These are phyloP conservation scores for Neostethus bicornis DNA, from an alignment of 2,797 vertebrate genomes.

Conservation along the genomic window DNA sequence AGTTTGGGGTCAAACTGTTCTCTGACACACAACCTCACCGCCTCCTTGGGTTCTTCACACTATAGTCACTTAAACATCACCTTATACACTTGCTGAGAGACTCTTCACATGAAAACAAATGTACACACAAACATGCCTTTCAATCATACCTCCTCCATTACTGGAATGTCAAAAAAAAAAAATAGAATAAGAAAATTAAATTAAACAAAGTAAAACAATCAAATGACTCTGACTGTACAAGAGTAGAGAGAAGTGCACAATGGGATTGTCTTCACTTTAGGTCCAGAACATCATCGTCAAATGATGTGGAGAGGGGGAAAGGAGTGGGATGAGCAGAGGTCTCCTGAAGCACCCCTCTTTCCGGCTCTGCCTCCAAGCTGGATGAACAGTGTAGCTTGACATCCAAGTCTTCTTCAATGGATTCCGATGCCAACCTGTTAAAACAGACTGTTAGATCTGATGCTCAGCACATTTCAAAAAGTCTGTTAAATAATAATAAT, in stretches of 20 bases:
- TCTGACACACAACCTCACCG: constrained; percentile 31
- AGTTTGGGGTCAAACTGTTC: constrained; percentile 49
- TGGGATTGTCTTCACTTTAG: constrained; percentile 90
- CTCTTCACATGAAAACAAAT: constrained; percentile 44
- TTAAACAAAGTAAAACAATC: constrained; percentile 39
- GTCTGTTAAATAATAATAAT: neutral
- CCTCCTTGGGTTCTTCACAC: constrained; percentile 63
- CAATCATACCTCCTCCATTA: constrained; percentile 45
- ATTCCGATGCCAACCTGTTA: constrained; percentile 83
- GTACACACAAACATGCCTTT: constrained; percentile 44
- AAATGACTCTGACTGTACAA: constrained; percentile 49
- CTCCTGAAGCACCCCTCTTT: constrained; percentile 76
- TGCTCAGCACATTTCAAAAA: neutral
- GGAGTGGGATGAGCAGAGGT: constrained; percentile 80
- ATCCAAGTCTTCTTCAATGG: constrained; percentile 83
- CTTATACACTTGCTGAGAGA: constrained; percentile 45
- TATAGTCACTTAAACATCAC: constrained; percentile 57
- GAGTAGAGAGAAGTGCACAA: constrained; percentile 61
- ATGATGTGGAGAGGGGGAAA: constrained; percentile 84
- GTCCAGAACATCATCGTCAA: constrained; percentile 92
- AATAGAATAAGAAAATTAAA: neutral
- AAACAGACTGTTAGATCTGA: constrained; percentile 16
- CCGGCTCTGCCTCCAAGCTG: constrained; percentile 82
- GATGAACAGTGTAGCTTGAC: constrained; percentile 77
- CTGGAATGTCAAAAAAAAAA: constrained; percentile 21